Evolutionary conservation across 2,888 invertebrate species (phyloP), one percentile per base, ranked within the genome.

Genomic region (Alloplasta piceator): DNA sequence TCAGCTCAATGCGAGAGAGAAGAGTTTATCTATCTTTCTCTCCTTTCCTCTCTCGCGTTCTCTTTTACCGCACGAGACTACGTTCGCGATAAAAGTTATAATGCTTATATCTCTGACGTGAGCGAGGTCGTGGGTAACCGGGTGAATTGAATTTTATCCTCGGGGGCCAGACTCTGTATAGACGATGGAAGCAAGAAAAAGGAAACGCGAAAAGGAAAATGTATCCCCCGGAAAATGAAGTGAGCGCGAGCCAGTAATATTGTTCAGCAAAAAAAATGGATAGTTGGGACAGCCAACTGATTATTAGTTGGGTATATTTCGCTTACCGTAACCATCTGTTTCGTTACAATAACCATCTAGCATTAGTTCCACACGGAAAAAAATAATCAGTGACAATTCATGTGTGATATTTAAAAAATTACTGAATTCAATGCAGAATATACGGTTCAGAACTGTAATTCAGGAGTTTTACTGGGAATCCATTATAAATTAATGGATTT

Each of bases 101-200:
- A 7, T 9, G n/a, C 26, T 72, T 26, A 48, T 74, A 68, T 60
- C 58, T 66, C 67, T 14, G 46, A 67, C 60, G 66, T 61, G 41
- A 63, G 61, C 73, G 73, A 63, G 73, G 61, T 73, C 68, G 68
- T 56, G 56, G 48, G 68, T 64, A 68, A 70, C 70, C 64, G 68
- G 74, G 70, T 64, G 74, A 79, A 74, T 74, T 74, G 79, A 74
- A 74, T 79, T 74, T 74, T 70, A 70, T 66, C 72, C 61, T 66
- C 66, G 60, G 66, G 60, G 72, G 67, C 66, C 73, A 56, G 56
- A 56, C 58, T 58, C 5, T 26, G 26, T 26, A 39, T 66, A 41
- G 63, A 77, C 16, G 41, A 43, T 39, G 10, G 43, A 43, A 12
- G n/a, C n/a, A 56, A 56, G 14, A 38, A 48, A 61, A 71, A 46